phyloP scores from a whole-genome alignment of 2,797 vertebrate genomes.

The Myotis vivesi region DNA sequence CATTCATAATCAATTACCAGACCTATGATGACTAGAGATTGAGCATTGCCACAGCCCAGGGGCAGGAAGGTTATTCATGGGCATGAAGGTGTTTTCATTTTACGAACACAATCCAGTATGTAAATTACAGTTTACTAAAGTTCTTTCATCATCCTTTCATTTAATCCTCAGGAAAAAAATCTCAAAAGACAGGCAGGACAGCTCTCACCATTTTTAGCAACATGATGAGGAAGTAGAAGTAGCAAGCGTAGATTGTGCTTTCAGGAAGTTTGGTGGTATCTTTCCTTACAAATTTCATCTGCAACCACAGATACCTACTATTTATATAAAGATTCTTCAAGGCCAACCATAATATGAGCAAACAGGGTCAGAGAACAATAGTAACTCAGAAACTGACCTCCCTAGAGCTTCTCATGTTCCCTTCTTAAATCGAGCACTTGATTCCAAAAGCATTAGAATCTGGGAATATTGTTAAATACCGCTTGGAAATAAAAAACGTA shows the following conservation, averaged over 20 bases:
- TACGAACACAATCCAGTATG: not conserved
- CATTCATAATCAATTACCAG: not conserved
- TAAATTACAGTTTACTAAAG: not conserved
- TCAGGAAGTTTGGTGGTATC: slow-evolving; percentile 39
- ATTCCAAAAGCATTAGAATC: slow-evolving; percentile 63
- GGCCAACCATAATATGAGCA: slow-evolving; percentile 65
- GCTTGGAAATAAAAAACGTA: slow-evolving; percentile 43
- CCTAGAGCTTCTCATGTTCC: slow-evolving; percentile 60
- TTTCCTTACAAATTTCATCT: slow-evolving; percentile 51
- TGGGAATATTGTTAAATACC: slow-evolving; percentile 60
- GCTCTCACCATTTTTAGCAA: slow-evolving; percentile 25
- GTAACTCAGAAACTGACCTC: slow-evolving; percentile 67
- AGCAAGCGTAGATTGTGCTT: not conserved
- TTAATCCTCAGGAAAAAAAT: not conserved
- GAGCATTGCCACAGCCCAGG: not conserved
- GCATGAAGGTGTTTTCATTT: not conserved
- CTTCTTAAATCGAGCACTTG: slow-evolving; percentile 51
- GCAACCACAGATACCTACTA: slow-evolving; percentile 57
- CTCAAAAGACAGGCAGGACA: slow-evolving; percentile 6
- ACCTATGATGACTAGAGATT: not conserved
- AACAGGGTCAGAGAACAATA: slow-evolving; percentile 63
- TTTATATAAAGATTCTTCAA: slow-evolving; percentile 60
- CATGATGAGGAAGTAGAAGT: not conserved
- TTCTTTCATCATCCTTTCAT: slow-evolving; percentile 44
- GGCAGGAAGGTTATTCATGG: not conserved